Conservation (phyloP, 2,888 invertebrate species). For the Drosophila recens region DNA sequence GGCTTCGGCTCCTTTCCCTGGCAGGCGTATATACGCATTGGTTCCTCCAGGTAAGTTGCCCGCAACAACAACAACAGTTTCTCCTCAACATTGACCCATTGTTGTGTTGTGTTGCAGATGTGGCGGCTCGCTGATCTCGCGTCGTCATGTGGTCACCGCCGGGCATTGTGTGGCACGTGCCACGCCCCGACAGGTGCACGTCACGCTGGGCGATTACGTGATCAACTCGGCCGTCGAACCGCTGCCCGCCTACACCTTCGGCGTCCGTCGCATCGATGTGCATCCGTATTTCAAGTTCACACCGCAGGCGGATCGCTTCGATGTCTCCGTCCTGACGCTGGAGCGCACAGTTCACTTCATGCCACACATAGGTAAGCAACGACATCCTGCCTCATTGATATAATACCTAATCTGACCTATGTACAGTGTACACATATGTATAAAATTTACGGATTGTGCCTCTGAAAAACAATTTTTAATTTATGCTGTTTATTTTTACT, state of each 20-base stretch:
- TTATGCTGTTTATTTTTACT: too few species aligned
- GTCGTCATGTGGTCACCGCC: conserved; percentile 96
- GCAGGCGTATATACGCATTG: conserved; percentile 97
- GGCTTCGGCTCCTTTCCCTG: conserved; percentile 97
- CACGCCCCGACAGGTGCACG: conserved; percentile 95
- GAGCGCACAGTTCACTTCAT: conserved; percentile 96
- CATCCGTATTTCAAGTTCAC: conserved; percentile 97
- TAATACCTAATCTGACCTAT: not conserved
- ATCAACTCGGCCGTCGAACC: conserved; percentile 97
- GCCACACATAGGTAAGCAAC: conserved; percentile 90
- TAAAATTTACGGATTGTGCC: too few species aligned
- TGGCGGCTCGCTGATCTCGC: conserved; percentile 95
- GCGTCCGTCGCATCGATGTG: conserved; percentile 95
- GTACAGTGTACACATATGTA: too few species aligned
- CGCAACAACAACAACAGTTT: not conserved
- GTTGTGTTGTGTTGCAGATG: conserved; percentile 87
- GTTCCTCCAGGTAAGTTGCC: conserved; percentile 90
- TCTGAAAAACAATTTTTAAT: too few species aligned
- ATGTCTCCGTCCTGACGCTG: conserved; percentile 94
- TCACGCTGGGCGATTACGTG: conserved; percentile 94
- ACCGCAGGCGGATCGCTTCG: conserved; percentile 95
- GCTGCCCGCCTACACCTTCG: conserved; percentile 95
- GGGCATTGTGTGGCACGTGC: conserved; percentile 97
- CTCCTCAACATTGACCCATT: not conserved
- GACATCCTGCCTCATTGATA: too few species aligned